phyloP scores from a whole-genome alignment of 2,797 vertebrate genomes.

The Microctenopoma steveboyesi region DNA sequence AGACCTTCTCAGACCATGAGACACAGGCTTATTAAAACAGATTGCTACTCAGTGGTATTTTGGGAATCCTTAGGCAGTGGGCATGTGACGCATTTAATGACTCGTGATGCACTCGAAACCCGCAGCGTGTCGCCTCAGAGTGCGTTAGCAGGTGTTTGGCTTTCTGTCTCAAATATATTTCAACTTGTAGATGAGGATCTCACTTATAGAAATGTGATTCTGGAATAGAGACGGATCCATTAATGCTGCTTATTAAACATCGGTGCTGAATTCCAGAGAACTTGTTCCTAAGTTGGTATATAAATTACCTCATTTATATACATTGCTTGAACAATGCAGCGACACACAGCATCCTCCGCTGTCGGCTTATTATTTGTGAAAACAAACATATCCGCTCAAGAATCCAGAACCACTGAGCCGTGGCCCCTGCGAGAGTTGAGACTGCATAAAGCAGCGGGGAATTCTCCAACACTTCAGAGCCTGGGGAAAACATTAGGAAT shows the following conservation, averaged over 20 bases:
- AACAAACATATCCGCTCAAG: constrained; percentile 5
- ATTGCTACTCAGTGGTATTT: constrained; percentile 62
- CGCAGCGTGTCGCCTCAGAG: constrained; percentile 40
- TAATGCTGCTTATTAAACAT: neutral
- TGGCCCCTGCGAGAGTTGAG: neutral
- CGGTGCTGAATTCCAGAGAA: neutral
- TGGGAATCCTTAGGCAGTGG: constrained; percentile 53
- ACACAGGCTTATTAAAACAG: constrained; percentile 52
- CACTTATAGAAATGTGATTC: neutral
- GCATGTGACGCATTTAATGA: constrained; percentile 49
- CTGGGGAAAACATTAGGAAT: constrained; percentile 37
- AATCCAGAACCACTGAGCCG: neutral
- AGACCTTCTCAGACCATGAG: constrained; percentile 21
- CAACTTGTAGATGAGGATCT: constrained; percentile 26
- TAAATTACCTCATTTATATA: neutral
- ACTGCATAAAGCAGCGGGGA: constrained; percentile 22
- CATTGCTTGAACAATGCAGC: neutral
- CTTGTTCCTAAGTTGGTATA: neutral
- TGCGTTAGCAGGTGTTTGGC: constrained; percentile 36
- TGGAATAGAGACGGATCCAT: too few species aligned
- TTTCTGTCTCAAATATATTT: constrained; percentile 37
- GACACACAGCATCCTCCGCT: neutral
- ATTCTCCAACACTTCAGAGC: constrained; percentile 21
- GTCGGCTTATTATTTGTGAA: constrained; percentile 8
- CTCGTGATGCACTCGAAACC: constrained; percentile 48